A percentile compares a stretch with the other conserved stretches of the same genome.
phyloP scores from a whole-genome alignment of 2,888 invertebrate species.

The Melanostoma scalare region DNA sequence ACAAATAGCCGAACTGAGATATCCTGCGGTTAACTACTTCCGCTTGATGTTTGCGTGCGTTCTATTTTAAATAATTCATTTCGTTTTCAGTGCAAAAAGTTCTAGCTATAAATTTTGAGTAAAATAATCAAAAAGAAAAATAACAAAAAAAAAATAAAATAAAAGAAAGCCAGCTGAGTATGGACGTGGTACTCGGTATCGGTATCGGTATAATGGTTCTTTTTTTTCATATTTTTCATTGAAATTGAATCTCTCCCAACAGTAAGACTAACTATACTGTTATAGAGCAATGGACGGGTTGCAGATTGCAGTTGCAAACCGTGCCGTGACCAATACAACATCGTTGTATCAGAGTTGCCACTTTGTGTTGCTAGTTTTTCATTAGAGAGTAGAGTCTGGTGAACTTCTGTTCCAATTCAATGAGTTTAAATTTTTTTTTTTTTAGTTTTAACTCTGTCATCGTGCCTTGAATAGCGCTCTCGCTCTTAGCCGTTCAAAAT shows the following conservation, averaged over 20 bases:
- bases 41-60: slow-evolving; percentile 44
- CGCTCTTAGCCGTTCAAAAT: no score
- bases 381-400: no score
- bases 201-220: background rate
- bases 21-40: slow-evolving; percentile 65
- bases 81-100: slow-evolving; percentile 23
- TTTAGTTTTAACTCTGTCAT: no score
- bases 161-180: background rate
- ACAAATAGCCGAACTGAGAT: slow-evolving; percentile 65
- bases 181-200: background rate
- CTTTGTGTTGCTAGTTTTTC: background rate
- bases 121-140: background rate
- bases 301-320: background rate
- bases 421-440: no score
- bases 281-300: background rate
- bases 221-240: slow-evolving; percentile 10
- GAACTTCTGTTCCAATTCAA: no score
- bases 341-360: slow-evolving; percentile 1
- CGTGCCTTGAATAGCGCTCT: no score
- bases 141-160: slow-evolving; percentile 6
- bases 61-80: slow-evolving; percentile 58
- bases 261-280: background rate
- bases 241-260: slow-evolving; percentile 25
- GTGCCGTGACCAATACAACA: background rate
- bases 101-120: slow-evolving; percentile 56